Conservation (phyloP, 2,113 vertebrate genomes). For the Campylorhamphus procurvoides region DNA sequence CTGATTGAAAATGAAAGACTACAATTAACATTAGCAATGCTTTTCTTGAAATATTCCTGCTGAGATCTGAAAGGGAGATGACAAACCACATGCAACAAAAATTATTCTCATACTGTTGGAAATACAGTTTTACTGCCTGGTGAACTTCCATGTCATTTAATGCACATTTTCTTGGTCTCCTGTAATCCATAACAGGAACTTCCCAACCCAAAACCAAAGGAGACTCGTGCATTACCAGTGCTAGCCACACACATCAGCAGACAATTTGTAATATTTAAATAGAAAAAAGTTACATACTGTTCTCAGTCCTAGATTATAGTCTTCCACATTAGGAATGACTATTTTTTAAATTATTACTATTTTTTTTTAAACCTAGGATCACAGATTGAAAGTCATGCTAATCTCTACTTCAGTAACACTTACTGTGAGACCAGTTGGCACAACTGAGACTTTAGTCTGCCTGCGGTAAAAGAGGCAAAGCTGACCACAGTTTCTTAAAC, state of each 20-base stretch:
- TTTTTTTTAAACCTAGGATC: not conserved
- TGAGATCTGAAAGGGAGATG: conserved; percentile 3
- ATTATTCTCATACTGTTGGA: not conserved
- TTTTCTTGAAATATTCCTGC: conserved; percentile 1
- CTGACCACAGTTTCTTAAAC: not conserved
- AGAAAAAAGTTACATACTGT: not conserved
- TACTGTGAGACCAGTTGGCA: not conserved
- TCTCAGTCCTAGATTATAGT: not conserved
- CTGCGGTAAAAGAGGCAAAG: not conserved
- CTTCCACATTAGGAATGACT: not conserved
- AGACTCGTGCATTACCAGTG: not conserved
- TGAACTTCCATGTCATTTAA: not conserved
- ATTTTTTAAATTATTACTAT: not conserved
- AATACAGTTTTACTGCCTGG: not conserved
- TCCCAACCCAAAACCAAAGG: not conserved
- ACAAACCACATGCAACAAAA: conserved; percentile 13
- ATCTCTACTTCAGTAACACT: not conserved
- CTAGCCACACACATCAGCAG: not conserved
- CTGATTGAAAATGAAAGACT: not conserved
- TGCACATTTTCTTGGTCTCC: not conserved
- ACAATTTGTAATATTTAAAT: not conserved
- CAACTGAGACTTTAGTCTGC: not conserved
- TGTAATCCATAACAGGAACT: not conserved
- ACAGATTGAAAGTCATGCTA: not conserved
- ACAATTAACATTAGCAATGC: not conserved